Base-by-base conservation (phyloP, 92 coral and sea anemone species). In the Parazoanthus darwini region DNA sequence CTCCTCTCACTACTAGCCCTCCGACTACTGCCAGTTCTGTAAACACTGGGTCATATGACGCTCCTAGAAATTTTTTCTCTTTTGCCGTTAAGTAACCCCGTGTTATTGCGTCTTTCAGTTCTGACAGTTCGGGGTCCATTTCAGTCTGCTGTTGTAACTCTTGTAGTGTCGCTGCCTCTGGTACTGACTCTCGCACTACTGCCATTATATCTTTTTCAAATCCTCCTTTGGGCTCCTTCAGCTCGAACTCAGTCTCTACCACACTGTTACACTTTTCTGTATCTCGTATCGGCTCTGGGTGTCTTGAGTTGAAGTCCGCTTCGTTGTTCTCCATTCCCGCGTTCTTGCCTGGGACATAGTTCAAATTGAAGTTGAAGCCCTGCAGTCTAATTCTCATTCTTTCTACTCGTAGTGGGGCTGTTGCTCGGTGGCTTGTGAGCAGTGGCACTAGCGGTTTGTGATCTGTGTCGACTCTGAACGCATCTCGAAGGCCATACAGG, bases 221-320 rank as follows among this genome's bases (percentile, higher is more conserved):
- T 48, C 68, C 83, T 79, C 38, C 63, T 79, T 79, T 1, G 59
- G 83, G 59, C 68, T 58, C 63, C 33, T 79, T 33, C 15, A 58
- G 65, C 39, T 79, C 39, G 25, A 14, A 14, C 63, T 79, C n/a
- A 29, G 78, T 73, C 43, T 73, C 11, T 9, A 16, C 14, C 78
- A 13, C 3, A 8, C 46, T 73, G 78, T 33, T 73, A 8, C 20
- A 9, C n/a, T 83, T 42, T 48, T 14, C 25, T 20, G 14, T 16
- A 6, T 51, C 89, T 36, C 26, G 33, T 23, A 39, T 74, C n/a
- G 85, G 90, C 36, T 58, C 58, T 22, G 88, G 87, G 44, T 89
- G 90, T 43, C 89, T 29, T 68, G 92, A 90, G 59, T 75, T 78
- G 77, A 75, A 89, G 81, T 90, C 94, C 36, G 92, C 92, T 68